Evolutionary conservation across 2,113 vertebrate genomes (phyloP).

Genomic region (Sprattus sprattus): DNA sequence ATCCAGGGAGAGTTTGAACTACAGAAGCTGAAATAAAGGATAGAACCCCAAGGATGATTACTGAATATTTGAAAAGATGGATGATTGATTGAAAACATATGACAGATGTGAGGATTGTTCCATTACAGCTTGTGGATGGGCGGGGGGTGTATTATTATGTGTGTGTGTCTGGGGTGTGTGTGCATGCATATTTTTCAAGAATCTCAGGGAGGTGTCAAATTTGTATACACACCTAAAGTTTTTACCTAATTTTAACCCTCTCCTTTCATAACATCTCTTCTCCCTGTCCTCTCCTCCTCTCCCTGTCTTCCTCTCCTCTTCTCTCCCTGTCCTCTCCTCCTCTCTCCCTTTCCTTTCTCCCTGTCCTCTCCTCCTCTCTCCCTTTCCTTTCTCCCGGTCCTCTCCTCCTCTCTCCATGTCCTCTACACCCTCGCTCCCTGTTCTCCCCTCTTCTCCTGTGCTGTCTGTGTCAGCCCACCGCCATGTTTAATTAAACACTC

Average conservation of each 20-base stretch:
- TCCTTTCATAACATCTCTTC: neutral
- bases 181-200: too few relatives aligned
- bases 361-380: neutral
- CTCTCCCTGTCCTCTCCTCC: neutral
- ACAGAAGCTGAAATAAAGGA: too few relatives aligned
- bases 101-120: too few relatives aligned
- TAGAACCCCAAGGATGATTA: too few relatives aligned
- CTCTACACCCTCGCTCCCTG: too few relatives aligned
- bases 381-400: neutral
- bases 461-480: conserved; percentile 50
- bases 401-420: neutral
- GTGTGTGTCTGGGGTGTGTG: neutral
- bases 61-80: too few relatives aligned
- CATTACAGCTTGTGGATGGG: too few relatives aligned
- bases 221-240: neutral
- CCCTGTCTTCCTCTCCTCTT: neutral
- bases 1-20: too few relatives aligned
- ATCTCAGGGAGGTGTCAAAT: too few relatives aligned
- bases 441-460: neutral
- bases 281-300: neutral
- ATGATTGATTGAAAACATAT: too few relatives aligned
- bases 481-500: conserved; percentile 65
- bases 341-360: neutral
- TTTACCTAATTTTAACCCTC: neutral
- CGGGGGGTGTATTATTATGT: neutral